phyloP scores from a whole-genome alignment of 2,888 invertebrate genomes.

The Eilema caniola region DNA sequence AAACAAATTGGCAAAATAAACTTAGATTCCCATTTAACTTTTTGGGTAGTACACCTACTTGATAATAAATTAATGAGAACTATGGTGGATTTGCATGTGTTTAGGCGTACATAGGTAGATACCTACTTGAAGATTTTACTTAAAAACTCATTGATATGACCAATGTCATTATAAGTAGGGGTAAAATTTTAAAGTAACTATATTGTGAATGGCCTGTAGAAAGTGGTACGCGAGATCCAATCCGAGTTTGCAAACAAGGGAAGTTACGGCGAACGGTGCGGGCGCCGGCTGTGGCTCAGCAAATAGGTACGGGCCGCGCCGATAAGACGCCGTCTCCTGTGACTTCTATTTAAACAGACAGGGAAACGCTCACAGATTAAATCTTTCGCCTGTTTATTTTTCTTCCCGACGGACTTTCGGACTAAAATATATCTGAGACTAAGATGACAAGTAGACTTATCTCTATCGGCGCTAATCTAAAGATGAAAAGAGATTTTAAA shows the following conservation, averaged over 20 bases:
- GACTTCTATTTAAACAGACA: slow-evolving; percentile 84
- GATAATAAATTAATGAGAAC: background rate
- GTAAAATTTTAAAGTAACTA: slow-evolving; percentile 83
- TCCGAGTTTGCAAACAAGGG: slow-evolving; percentile 86
- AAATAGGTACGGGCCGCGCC: slow-evolving; percentile 78
- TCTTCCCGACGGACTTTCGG: slow-evolving; percentile 67
- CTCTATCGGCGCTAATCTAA: slow-evolving; percentile 76
- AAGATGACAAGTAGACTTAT: slow-evolving; percentile 77
- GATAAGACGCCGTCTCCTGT: slow-evolving; percentile 82
- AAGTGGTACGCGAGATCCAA: slow-evolving; percentile 85
- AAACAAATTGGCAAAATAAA: background rate
- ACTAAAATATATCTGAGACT: slow-evolving; percentile 72
- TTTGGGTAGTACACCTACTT: background rate
- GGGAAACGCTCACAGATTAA: slow-evolving; percentile 82
- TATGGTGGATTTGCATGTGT: background rate
- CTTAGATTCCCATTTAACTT: background rate
- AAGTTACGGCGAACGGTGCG: slow-evolving; percentile 76
- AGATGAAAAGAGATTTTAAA: slow-evolving; percentile 74
- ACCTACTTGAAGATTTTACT: background rate
- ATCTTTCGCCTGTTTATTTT: slow-evolving; percentile 81
- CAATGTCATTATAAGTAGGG: slow-evolving; percentile 60
- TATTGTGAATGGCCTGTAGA: slow-evolving; percentile 82
- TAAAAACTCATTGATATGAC: background rate
- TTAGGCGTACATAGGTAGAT: no score
- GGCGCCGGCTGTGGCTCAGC: slow-evolving; percentile 70